Evolutionary conservation across 2,888 invertebrate species (phyloP).

Genomic region (Lasioglossum villosulum): DNA sequence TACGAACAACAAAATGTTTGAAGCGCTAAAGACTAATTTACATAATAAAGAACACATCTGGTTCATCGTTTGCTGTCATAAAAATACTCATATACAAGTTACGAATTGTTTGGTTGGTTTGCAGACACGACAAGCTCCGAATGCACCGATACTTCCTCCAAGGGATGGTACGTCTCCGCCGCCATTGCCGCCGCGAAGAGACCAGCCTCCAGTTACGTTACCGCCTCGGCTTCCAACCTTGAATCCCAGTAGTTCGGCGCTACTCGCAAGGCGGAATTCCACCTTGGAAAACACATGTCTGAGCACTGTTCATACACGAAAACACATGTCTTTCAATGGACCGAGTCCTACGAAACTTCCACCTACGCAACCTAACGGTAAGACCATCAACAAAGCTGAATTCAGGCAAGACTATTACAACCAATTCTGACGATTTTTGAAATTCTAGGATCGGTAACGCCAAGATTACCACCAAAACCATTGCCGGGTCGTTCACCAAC

Average conservation of each 20-base stretch:
- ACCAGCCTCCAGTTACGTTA: constrained; percentile 76
- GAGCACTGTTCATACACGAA: constrained; percentile 76
- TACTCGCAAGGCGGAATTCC: constrained; percentile 82
- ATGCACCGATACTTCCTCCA: constrained; percentile 90
- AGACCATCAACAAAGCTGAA: constrained; percentile 12
- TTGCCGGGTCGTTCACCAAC: constrained; percentile 81
- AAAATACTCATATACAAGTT: not conserved
- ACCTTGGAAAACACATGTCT: constrained; percentile 79
- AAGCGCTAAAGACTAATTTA: not conserved
- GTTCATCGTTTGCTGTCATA: not conserved
- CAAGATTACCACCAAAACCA: constrained; percentile 83
- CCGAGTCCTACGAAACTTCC: constrained; percentile 82
- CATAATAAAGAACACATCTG: not conserved
- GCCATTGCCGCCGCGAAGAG: constrained; percentile 88
- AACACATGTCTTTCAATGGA: constrained; percentile 83
- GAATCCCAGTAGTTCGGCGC: constrained; percentile 80
- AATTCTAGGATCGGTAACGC: constrained; percentile 80
- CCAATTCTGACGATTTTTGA: not conserved
- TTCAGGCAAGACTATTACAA: not conserved
- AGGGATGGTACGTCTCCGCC: constrained; percentile 88
- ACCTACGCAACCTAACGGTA: constrained; percentile 82
- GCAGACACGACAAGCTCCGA: constrained; percentile 87
- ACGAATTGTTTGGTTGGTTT: not conserved
- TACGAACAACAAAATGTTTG: no score
- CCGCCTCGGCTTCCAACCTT: constrained; percentile 80